Evolutionary conservation across 2,113 vertebrate species (phyloP).

Genomic region (Calidris pygmaea): DNA sequence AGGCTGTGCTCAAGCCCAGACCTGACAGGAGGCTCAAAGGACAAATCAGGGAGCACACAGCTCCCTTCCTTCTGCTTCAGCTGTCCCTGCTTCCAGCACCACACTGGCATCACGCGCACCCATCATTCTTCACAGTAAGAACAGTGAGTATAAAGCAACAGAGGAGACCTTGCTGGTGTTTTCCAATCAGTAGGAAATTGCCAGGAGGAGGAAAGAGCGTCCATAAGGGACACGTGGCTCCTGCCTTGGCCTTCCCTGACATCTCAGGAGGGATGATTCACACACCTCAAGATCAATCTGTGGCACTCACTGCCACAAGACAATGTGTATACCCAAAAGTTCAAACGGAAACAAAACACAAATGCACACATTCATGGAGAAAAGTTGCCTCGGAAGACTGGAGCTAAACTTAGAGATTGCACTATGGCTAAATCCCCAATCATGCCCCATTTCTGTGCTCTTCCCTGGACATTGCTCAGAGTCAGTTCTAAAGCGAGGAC

Average conservation of each 20-base stretch:
- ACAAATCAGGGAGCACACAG: neutral
- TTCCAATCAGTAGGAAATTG: neutral
- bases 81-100: neutral
- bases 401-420: neutral
- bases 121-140: fast-evolving
- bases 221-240: neutral
- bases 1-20: neutral
- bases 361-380: fast-evolving
- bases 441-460: neutral
- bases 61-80: neutral
- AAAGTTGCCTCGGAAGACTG: fast-evolving
- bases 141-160: neutral
- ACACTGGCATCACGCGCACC: neutral
- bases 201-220: neutral
- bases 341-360: neutral
- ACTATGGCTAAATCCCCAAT: neutral
- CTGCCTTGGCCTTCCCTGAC: neutral
- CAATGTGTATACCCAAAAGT: neutral
- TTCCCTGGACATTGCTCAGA: neutral
- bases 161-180: neutral
- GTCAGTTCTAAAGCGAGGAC: neutral
- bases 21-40: neutral
- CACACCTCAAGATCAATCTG: neutral
- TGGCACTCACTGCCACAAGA: neutral
- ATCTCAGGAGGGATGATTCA: neutral